Evolutionary conservation across 2,888 invertebrate genomes (phyloP).

Genomic region (Agrilus biguttatus): DNA sequence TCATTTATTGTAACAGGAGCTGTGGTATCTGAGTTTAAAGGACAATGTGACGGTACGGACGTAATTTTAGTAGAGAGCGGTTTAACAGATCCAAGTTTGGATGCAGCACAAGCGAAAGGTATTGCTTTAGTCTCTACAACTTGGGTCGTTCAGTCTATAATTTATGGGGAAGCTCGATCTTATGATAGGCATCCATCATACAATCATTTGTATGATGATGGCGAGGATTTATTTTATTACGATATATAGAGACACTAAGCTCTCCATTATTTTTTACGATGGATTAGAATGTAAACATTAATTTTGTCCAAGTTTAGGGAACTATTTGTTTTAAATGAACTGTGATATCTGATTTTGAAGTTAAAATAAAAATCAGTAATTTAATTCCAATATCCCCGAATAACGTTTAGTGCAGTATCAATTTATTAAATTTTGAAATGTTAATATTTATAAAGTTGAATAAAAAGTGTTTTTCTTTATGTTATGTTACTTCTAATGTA

Average conservation of each 20-base stretch:
- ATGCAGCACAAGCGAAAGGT: slow-evolving; percentile 38
- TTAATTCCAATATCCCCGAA: no score
- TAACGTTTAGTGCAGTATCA: no score
- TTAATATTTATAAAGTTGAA: no score
- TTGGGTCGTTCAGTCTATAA: slow-evolving; percentile 55
- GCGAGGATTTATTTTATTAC: slow-evolving; percentile 1
- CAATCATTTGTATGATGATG: slow-evolving; percentile 5
- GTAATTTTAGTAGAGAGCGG: slow-evolving; percentile 47
- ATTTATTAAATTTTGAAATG: no score
- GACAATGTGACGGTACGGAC: slow-evolving; percentile 12
- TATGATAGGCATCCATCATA: slow-evolving; percentile 7
- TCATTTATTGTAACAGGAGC: slow-evolving; percentile 2
- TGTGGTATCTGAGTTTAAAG: slow-evolving; percentile 1
- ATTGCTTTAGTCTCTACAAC: slow-evolving; percentile 52
- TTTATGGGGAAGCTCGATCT: slow-evolving; percentile 36
- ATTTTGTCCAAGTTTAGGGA: no score
- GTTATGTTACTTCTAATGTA: no score
- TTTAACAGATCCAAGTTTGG: slow-evolving; percentile 40
- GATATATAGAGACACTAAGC: neutral
- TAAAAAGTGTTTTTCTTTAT: no score
- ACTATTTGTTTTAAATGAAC: no score
- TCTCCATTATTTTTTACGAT: no score
- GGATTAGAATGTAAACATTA: no score
- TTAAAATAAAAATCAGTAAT: no score
- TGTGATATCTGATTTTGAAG: no score